phyloP scores from a whole-genome alignment of 2,113 vertebrate genomes.

The Clarias magur region DNA sequence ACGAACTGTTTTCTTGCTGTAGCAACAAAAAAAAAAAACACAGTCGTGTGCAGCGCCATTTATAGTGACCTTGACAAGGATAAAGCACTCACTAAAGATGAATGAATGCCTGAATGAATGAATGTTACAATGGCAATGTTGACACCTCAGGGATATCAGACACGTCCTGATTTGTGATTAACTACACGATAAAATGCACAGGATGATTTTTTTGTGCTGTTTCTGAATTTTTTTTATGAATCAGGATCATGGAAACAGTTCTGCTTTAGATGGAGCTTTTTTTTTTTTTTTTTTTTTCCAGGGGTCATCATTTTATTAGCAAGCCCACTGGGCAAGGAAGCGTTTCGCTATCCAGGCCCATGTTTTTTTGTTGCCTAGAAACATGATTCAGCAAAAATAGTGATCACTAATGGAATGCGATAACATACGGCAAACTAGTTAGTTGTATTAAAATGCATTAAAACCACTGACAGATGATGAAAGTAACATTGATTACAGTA shows the following conservation, averaged over 20 bases:
- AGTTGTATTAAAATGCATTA: background rate
- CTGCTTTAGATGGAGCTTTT: background rate
- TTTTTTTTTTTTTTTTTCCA: background rate
- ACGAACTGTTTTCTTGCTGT: background rate
- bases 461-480: too few relatives aligned
- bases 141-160: background rate
- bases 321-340: background rate
- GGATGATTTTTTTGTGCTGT: background rate
- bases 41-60: background rate
- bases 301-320: background rate
- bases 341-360: background rate
- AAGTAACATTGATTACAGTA: too few relatives aligned
- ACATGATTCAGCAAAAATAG: background rate
- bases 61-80: background rate
- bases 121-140: background rate
- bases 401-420: background rate
- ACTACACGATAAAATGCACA: background rate
- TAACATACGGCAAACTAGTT: background rate
- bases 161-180: background rate
- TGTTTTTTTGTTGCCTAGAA: background rate
- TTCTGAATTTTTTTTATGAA: background rate
- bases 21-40: background rate
- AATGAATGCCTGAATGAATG: background rate
- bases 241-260: background rate
- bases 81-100: background rate